These are phyloP conservation scores for Acrossocheilus wenchowensis DNA, from an alignment of 2,797 vertebrate species.

Conservation along the genomic window DNA sequence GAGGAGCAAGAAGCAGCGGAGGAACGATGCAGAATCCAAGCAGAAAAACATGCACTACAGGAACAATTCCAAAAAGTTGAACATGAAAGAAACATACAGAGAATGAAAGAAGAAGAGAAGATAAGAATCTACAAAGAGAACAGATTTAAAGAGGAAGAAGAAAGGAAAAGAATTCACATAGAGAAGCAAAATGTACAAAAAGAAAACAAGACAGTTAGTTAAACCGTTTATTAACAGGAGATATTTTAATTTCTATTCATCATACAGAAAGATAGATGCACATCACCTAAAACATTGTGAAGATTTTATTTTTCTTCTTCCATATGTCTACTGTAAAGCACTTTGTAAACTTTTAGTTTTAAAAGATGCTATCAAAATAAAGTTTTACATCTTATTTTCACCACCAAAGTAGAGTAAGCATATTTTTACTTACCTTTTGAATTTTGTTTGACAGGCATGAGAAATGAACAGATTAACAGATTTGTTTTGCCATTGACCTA, in stretches of 20 bases:
- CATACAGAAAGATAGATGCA: background rate
- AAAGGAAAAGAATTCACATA: conserved; percentile 15
- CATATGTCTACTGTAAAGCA: background rate
- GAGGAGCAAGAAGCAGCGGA: background rate
- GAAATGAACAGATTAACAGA: background rate
- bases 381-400: background rate
- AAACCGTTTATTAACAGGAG: background rate
- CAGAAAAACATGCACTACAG: background rate
- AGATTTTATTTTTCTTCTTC: background rate
- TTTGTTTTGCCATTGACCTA: background rate
- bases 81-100: background rate
- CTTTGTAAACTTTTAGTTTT: background rate
- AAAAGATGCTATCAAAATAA: background rate
- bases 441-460: background rate
- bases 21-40: background rate
- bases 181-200: background rate
- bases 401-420: background rate
- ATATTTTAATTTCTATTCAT: background rate
- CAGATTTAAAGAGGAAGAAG: background rate
- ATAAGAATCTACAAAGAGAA: background rate
- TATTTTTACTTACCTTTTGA: background rate
- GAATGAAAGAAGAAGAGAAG: background rate
- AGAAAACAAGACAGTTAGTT: background rate
- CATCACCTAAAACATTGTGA: background rate
- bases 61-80: background rate